These are phyloP conservation scores for Rotaria sp. DNA, from an alignment of 2,888 invertebrate genomes.

Conservation along the genomic window DNA sequence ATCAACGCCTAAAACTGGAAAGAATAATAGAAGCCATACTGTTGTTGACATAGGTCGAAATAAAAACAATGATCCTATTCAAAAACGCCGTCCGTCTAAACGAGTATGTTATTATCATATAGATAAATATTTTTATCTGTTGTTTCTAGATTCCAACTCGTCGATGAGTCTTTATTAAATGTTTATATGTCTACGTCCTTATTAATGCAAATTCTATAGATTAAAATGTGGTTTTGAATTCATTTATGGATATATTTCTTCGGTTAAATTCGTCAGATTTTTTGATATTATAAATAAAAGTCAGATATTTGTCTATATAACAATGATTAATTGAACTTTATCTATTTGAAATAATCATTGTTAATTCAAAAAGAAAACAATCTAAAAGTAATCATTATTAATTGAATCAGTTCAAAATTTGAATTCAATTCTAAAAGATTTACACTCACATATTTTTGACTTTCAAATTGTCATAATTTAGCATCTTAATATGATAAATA, in stretches of 20 bases:
- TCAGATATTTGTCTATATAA: not conserved
- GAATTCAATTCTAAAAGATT: no score
- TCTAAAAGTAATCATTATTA: no score
- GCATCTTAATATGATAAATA: no score
- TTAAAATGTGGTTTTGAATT: not conserved
- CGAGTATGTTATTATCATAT: not conserved
- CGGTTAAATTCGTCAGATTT: not conserved
- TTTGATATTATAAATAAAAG: not conserved
- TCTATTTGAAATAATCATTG: no score
- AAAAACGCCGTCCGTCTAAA: not conserved
- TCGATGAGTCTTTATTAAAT: not conserved
- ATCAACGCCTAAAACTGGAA: not conserved
- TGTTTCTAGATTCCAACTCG: not conserved
- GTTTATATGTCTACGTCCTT: no score
- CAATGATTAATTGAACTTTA: no score
- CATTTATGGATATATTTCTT: not conserved
- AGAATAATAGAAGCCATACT: not conserved
- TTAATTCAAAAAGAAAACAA: no score
- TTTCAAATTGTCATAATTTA: no score
- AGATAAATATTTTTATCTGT: not conserved
- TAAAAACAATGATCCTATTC: not conserved
- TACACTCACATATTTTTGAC: no score
- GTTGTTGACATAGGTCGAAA: not conserved
- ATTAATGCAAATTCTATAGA: not conserved
- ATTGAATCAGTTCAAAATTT: no score